Conservation (phyloP, 2,888 invertebrate species). For the Pantelozetes paolii region DNA sequence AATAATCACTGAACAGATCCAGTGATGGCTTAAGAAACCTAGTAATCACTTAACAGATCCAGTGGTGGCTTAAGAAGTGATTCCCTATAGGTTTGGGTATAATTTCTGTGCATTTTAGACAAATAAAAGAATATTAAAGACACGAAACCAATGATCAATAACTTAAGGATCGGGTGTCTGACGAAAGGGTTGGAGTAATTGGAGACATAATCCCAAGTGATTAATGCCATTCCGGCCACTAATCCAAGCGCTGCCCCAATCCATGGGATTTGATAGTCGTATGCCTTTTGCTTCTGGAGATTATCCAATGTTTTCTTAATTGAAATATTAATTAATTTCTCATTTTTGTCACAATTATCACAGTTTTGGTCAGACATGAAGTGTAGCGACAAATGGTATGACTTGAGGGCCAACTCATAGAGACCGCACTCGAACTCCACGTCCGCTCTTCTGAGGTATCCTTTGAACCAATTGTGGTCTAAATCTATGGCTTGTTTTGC, state of each 20-base stretch:
- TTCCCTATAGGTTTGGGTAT: slow-evolving; percentile 57
- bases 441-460: slow-evolving; percentile 67
- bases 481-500: slow-evolving; percentile 69
- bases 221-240: slow-evolving; percentile 65
- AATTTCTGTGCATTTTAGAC: slow-evolving; percentile 59
- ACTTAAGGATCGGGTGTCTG: slow-evolving; percentile 69
- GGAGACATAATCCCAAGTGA: slow-evolving; percentile 63
- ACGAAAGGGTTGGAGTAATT: slow-evolving; percentile 49
- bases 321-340: slow-evolving; percentile 63
- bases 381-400: slow-evolving; percentile 55
- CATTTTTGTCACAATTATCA: slow-evolving; percentile 21
- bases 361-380: slow-evolving; percentile 23
- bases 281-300: slow-evolving; percentile 61
- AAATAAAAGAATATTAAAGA: slow-evolving; percentile 65
- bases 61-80: slow-evolving; percentile 59
- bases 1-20: slow-evolving; percentile 52
- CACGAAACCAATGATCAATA: slow-evolving; percentile 64
- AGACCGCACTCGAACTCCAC: slow-evolving; percentile 59
- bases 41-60: slow-evolving; percentile 51
- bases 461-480: slow-evolving; percentile 57
- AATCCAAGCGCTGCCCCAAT: slow-evolving; percentile 69
- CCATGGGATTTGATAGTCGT: slow-evolving; percentile 68
- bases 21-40: slow-evolving; percentile 57
- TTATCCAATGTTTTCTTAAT: slow-evolving; percentile 63
- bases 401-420: slow-evolving; percentile 62